A percentile compares a stretch with the other conserved stretches of the same genome.
phyloP scores from a whole-genome alignment of 2,113 vertebrate species.

The Lamprologus ornatipinnis region DNA sequence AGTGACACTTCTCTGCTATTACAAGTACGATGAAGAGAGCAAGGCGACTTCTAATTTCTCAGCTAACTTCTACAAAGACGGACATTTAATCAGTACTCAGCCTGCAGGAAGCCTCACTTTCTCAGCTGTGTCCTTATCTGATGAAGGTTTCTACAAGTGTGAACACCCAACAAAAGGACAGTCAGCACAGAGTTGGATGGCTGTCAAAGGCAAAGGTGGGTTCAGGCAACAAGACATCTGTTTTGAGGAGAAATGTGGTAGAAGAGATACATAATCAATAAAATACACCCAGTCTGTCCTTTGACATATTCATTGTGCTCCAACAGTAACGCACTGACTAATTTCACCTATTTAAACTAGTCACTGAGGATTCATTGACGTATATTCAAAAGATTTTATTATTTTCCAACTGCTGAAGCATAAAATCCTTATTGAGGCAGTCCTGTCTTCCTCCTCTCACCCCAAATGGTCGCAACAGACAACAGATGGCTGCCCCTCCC shows the following conservation, averaged over 20 bases:
- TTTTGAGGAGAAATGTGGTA: background rate
- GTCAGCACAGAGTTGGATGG: background rate
- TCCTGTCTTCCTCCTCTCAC: accelerated
- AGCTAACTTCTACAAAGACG: background rate
- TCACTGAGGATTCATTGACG: accelerated
- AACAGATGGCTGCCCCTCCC: background rate
- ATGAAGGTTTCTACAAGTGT: conserved; percentile 8
- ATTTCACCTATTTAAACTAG: accelerated
- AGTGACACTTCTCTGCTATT: background rate
- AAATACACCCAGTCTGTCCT: background rate
- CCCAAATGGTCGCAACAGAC: background rate
- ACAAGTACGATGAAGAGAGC: background rate
- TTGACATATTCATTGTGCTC: background rate
- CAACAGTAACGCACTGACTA: background rate
- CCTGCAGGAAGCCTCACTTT: background rate
- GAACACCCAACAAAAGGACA: background rate
- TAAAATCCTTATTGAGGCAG: background rate
- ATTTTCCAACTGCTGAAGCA: background rate
- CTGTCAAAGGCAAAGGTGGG: background rate
- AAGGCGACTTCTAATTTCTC: background rate
- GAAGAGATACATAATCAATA: background rate
- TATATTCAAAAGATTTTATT: background rate
- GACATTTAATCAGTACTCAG: background rate
- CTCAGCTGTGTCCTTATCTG: background rate
- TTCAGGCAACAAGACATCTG: background rate